These are phyloP conservation scores for Cyphomyrus plagiostoma DNA, from an alignment of 2,113 vertebrate genomes.

Conservation along the genomic window DNA sequence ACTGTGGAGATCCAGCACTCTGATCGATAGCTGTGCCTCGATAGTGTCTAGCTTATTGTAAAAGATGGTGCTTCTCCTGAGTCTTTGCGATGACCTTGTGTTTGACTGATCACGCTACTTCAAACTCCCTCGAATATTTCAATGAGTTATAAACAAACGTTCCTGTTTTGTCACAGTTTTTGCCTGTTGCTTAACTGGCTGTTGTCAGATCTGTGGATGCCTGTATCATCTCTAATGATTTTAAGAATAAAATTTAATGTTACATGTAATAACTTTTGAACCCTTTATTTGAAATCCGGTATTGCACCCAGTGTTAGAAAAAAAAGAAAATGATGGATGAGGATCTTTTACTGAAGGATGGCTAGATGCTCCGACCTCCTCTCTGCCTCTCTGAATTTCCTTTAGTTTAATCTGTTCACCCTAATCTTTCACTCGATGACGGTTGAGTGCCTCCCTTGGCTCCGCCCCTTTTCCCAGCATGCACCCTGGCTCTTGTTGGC, in stretches of 20 bases:
- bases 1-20: background rate
- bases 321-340: background rate
- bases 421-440: background rate
- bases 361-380: background rate
- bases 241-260: background rate
- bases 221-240: background rate
- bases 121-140: background rate
- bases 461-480: background rate
- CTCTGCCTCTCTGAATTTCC: background rate
- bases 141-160: background rate
- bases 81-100: background rate
- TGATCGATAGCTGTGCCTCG: background rate
- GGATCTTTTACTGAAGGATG: background rate
- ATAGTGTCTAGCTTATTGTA: background rate
- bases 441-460: conserved; percentile 31
- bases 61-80: background rate
- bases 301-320: background rate
- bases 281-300: background rate
- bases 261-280: background rate
- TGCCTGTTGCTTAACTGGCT: background rate
- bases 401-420: background rate
- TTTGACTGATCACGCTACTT: background rate
- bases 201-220: background rate
- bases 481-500: conserved; percentile 37
- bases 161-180: background rate